phyloP scores from a whole-genome alignment of 2,113 vertebrate genomes.

The Pithys albifrons region DNA sequence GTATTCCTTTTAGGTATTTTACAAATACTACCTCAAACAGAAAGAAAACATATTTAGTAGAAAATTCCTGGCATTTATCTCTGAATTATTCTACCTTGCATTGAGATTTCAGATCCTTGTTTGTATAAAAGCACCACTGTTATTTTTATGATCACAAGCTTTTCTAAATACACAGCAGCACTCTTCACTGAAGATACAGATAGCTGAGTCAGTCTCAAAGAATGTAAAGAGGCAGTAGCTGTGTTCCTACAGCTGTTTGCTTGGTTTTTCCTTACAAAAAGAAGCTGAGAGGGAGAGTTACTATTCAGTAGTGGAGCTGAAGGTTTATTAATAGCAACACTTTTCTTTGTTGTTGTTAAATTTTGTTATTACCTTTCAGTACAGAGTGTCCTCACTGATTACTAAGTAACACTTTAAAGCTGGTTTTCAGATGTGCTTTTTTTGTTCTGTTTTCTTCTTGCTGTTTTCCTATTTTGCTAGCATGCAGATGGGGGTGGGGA shows the following conservation, averaged over 20 bases:
- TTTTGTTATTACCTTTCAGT: slow-evolving; percentile 10
- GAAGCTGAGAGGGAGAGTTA: background rate
- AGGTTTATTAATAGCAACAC: slow-evolving; percentile 23
- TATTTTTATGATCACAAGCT: background rate
- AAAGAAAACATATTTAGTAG: background rate
- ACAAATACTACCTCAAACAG: background rate
- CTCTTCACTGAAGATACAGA: background rate
- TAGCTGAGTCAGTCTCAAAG: slow-evolving; percentile 8
- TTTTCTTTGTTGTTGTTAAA: background rate
- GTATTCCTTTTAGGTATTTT: background rate
- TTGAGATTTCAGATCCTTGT: background rate
- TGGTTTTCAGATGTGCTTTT: slow-evolving; percentile 13
- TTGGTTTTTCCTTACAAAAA: background rate
- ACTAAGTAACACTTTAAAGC: slow-evolving; percentile 38
- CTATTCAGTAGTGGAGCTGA: slow-evolving; percentile 6
- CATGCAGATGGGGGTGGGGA: slow-evolving; percentile 71
- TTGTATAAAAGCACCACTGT: background rate
- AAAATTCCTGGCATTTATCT: background rate
- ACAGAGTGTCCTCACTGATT: background rate
- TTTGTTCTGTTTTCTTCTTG: slow-evolving; percentile 32
- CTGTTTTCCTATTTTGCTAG: slow-evolving; percentile 46
- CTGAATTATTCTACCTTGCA: background rate
- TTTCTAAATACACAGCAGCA: slow-evolving; percentile 16
- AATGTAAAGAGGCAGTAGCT: background rate
- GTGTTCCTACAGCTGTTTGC: slow-evolving; percentile 12